Percentiles rank a stretch among this genome's conserved stretches.
phyloP scores from a whole-genome alignment of 2,888 invertebrate genomes.

The Ochropacha duplaris region DNA sequence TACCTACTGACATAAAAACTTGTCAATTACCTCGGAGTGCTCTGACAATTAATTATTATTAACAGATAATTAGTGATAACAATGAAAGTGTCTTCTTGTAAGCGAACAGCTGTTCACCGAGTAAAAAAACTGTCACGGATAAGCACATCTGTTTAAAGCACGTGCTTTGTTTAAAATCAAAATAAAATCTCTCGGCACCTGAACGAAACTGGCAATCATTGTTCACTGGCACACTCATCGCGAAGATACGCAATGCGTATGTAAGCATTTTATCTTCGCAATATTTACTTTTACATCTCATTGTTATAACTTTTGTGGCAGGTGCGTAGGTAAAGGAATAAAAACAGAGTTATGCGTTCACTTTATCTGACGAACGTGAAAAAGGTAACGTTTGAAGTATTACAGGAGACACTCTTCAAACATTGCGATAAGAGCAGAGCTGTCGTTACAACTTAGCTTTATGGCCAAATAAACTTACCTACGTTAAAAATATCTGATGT shows the following conservation, averaged over 20 bases:
- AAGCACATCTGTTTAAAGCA: constrained; percentile 39
- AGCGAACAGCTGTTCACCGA: not conserved
- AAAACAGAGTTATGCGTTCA: constrained; percentile 43
- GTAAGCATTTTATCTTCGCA: constrained; percentile 48
- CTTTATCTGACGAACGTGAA: constrained; percentile 56
- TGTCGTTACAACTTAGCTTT: not conserved
- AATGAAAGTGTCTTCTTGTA: not conserved
- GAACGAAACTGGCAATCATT: constrained; percentile 62
- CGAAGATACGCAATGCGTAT: constrained; percentile 44
- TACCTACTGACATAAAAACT: not conserved
- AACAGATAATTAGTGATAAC: not conserved
- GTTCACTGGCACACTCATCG: constrained; percentile 64
- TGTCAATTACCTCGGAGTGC: not conserved
- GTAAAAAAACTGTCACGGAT: constrained; percentile 8
- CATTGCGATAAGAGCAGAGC: constrained; percentile 35
- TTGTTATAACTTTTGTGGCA: constrained; percentile 54
- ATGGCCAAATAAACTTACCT: no score
- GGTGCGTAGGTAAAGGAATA: constrained; percentile 54
- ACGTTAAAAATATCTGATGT: no score
- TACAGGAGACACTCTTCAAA: constrained; percentile 44
- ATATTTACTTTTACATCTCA: constrained; percentile 57
- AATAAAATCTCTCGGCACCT: constrained; percentile 60
- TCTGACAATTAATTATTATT: not conserved
- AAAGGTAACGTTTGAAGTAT: constrained; percentile 50
- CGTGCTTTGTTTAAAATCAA: constrained; percentile 49